Percentiles rank a stretch among this genome's conserved stretches.
phyloP scores from a whole-genome alignment of 1,140 invertebrate genomes.

The Probaryconus sp. region DNA sequence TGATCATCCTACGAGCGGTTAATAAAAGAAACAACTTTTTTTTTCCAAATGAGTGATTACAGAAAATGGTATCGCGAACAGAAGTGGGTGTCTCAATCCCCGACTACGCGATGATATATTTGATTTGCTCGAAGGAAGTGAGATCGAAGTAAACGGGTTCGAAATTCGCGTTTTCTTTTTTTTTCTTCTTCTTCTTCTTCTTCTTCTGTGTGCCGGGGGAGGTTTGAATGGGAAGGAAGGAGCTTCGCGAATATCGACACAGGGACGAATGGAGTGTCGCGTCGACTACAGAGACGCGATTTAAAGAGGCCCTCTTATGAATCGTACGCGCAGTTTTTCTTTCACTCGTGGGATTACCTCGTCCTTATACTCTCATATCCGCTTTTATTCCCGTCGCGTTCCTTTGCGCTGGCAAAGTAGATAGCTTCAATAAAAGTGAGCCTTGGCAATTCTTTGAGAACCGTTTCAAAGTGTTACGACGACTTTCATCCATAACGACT shows the following conservation, averaged over 20 bases:
- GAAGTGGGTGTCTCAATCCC: too few species aligned
- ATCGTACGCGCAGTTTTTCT: conserved; percentile 61
- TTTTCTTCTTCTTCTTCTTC: conserved; percentile 14
- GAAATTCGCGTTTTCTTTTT: conserved; percentile 27
- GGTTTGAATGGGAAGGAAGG: conserved; percentile 56
- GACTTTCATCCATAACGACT: conserved; percentile 64
- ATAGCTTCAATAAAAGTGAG: conserved; percentile 64
- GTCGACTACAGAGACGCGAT: conserved; percentile 57
- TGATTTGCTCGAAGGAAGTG: conserved; percentile 36
- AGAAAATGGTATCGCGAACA: too few species aligned
- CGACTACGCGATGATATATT: too few species aligned
- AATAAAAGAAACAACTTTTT: neutral
- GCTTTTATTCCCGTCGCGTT: conserved; percentile 62
- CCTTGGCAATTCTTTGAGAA: conserved; percentile 62
- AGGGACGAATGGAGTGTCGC: conserved; percentile 54
- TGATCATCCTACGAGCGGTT: too few species aligned
- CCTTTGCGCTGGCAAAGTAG: conserved; percentile 57
- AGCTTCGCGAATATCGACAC: conserved; percentile 54
- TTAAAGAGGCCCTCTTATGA: conserved; percentile 62
- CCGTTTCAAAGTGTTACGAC: conserved; percentile 63
- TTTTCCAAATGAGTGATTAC: too few species aligned
- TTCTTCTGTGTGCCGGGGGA: conserved; percentile 32
- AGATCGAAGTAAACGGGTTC: conserved; percentile 43
- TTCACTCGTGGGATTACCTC: conserved; percentile 59
- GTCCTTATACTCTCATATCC: conserved; percentile 62